A percentile compares a stretch with the other conserved stretches of the same genome.
Conservation (phyloP, 1,140 invertebrate species). For the Drosophila suzukii region DNA sequence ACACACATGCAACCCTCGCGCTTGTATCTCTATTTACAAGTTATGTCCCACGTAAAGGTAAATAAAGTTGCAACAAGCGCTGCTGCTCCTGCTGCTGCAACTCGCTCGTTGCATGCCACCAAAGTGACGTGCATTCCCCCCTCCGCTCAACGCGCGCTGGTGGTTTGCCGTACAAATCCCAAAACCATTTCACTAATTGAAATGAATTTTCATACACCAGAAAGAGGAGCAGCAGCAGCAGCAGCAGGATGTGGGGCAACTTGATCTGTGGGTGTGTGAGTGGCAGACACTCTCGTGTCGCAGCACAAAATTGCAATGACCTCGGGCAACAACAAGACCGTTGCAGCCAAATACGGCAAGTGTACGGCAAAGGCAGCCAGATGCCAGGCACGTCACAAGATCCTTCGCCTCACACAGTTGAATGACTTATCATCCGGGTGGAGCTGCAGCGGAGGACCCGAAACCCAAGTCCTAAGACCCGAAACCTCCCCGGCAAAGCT, state of each 20-base stretch:
- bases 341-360: constrained; percentile 45
- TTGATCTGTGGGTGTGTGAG: constrained; percentile 35
- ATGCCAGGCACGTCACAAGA: constrained; percentile 13
- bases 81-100: not conserved
- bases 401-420: constrained; percentile 40
- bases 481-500: constrained; percentile 21
- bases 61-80: constrained; percentile 76
- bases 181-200: constrained; percentile 84
- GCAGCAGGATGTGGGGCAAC: constrained; percentile 32
- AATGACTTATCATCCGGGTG: constrained; percentile 51
- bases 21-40: constrained; percentile 73
- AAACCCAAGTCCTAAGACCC: constrained; percentile 22
- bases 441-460: constrained; percentile 10
- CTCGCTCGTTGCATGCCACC: constrained; percentile 53
- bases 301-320: constrained; percentile 69
- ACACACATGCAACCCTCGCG: constrained; percentile 28
- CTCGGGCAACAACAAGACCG: constrained; percentile 59
- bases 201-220: constrained; percentile 78
- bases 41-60: constrained; percentile 73
- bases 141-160: constrained; percentile 32
- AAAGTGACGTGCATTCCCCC: constrained; percentile 27
- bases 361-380: constrained; percentile 31
- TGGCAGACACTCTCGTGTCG: constrained; percentile 64
- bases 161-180: constrained; percentile 74
- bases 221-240: constrained; percentile 11